Evolutionary conservation across 2,797 vertebrate genomes (phyloP).

Genomic region (Sebastes vulpes): DNA sequence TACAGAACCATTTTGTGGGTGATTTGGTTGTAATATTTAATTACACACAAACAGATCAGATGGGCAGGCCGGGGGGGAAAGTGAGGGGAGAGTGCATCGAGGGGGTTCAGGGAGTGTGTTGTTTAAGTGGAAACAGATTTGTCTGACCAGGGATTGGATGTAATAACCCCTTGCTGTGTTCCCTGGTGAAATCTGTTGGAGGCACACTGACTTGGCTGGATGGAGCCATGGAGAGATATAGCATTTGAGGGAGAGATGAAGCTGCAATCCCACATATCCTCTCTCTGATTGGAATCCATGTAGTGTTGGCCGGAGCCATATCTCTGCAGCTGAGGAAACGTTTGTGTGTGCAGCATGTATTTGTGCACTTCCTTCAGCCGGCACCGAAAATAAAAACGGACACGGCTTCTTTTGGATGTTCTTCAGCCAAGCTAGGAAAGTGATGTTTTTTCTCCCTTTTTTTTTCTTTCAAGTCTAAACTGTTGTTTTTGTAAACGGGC

Average conservation of each 20-base stretch:
- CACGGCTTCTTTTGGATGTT: constrained; percentile 40
- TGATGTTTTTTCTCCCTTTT: constrained; percentile 5
- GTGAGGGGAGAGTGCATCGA: neutral
- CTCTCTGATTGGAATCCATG: constrained; percentile 37
- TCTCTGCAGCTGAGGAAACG: constrained; percentile 25
- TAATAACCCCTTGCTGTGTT: constrained; percentile 62
- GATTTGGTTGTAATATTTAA: constrained; percentile 67
- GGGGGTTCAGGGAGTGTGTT: constrained; percentile 39
- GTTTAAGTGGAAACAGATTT: constrained; percentile 77
- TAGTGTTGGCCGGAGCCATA: constrained; percentile 17
- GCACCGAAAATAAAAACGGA: constrained; percentile 11
- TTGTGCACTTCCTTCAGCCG: constrained; percentile 19
- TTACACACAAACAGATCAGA: constrained; percentile 52
- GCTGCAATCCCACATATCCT: constrained; percentile 28
- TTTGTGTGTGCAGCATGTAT: constrained; percentile 1
- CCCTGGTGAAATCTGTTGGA: constrained; percentile 64
- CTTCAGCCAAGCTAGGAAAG: constrained; percentile 29
- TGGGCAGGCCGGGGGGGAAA: neutral
- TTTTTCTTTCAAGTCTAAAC: constrained; percentile 47
- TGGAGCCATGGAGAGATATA: constrained; percentile 16
- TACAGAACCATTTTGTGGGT: constrained; percentile 43
- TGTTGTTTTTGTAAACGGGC: constrained; percentile 52
- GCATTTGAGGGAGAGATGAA: constrained; percentile 11
- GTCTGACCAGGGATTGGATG: constrained; percentile 56
- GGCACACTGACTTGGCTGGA: constrained; percentile 28